Percentiles rank a stretch among this genome's conserved stretches.
These are phyloP conservation scores for Leptopilina drosophilae DNA, from an alignment of 2,888 invertebrate genomes.

Conservation along the genomic window DNA sequence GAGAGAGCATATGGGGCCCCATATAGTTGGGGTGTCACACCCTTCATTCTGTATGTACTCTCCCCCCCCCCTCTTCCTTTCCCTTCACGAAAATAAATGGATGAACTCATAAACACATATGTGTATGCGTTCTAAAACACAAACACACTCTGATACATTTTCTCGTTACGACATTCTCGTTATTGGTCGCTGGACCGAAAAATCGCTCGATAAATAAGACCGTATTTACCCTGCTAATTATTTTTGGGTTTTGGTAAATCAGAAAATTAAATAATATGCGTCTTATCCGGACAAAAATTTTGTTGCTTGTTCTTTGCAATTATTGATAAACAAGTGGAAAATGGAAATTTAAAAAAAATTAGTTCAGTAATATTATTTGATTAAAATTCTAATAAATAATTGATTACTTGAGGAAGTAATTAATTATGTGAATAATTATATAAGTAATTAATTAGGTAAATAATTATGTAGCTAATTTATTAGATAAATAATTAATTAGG, in stretches of 20 bases:
- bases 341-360: too few species aligned
- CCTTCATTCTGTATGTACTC: slow-evolving; percentile 67
- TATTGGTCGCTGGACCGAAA: slow-evolving; percentile 70
- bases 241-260: slow-evolving; percentile 67
- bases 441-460: too few species aligned
- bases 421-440: too few species aligned
- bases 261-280: slow-evolving; percentile 57
- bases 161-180: slow-evolving; percentile 58
- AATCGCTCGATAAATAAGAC: slow-evolving; percentile 72
- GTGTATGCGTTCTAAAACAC: slow-evolving; percentile 58
- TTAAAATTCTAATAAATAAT: too few species aligned
- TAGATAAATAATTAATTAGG: too few species aligned
- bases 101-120: slow-evolving; percentile 59
- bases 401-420: too few species aligned
- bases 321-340: too few species aligned
- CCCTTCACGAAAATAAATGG: slow-evolving; percentile 73
- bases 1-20: slow-evolving; percentile 73
- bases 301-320: too few species aligned
- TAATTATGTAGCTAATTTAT: too few species aligned
- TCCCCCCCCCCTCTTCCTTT: slow-evolving; percentile 63
- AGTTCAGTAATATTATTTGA: too few species aligned
- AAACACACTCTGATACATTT: slow-evolving; percentile 45
- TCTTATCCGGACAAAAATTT: slow-evolving; percentile 49
- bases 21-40: slow-evolving; percentile 66
- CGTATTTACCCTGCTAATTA: slow-evolving; percentile 74